Base-by-base conservation (phyloP, 2,888 invertebrate species). In the Falcaria lacertinaria region DNA sequence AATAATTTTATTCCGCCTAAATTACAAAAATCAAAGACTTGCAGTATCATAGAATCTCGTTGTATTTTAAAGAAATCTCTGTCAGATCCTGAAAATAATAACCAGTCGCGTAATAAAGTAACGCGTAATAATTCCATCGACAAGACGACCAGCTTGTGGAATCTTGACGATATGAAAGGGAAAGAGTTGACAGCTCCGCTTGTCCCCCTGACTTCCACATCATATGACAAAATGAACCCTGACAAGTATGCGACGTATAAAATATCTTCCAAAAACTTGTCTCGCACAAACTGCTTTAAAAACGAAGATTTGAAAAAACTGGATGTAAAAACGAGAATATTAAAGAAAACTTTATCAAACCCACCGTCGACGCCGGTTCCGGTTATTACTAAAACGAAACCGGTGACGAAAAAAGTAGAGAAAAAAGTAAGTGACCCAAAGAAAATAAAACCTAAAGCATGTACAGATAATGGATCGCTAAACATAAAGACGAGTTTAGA, bases 11-110 rank as follows among this genome's bases (percentile, higher is more conserved):
- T 80, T 57, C 87, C 90, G 39, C 91, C 92, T 36, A 92, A 91
- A 73, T 74, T 94, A 55, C 91, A 93, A 60, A 94, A 94, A 70
- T 92, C 94, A 0, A 92, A 93, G 68, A 94, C 93, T 55, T 93
- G 93, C 70, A 92, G 92, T 64, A 93, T 93, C 46, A 93, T 93
- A 42, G 93, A 93, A 73, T 93, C 93, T 0, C 90, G 92, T 48
- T 93, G 93, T 68, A 91, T 93, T 55, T 74, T 92, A 40, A 92
- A 93, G 67, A 92, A 92, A 68, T 78, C 88, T 7, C 83, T 84
- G 59, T 91, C 91, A 2, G 84, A 88, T 59, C 81, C 90, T 0
- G 72, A 85, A 46, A 74, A 74, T 54, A 72, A 77, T 48, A 68
- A 58, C 50, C 79, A 74, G 60, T 54, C 65, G 39, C 69, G 80